Evolutionary conservation across 2,888 invertebrate species (phyloP), one percentile per base, ranked within the genome.

Genomic region (Cremastobaeus sp.): DNA sequence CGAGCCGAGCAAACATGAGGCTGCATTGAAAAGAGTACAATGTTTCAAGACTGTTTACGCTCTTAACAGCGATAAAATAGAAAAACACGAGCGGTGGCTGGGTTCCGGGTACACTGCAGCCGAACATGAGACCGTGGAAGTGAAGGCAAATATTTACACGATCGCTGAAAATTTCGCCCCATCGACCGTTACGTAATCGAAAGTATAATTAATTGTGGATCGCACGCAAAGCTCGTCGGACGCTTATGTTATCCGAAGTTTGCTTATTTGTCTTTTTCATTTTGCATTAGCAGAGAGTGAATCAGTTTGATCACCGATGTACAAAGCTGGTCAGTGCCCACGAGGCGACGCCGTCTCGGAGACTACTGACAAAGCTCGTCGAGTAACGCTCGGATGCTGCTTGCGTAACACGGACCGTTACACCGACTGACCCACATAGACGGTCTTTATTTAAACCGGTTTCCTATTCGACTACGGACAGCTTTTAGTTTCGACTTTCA

Each of bases 361-460:
- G 66, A 65, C 65, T 39, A 55, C 66, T 60, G 74, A 77, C 77
- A 78, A 78, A 78, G 76, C 76, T 79, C 76, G 54, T 65, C 72
- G 72, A 72, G 55, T 65, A 69, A 73, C 57, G 74, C 71, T 73
- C 55, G 62, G 54, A 76, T 79, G 80, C 77, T 50, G 77, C 77
- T 81, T 79, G 78, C 80, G 80, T 79, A 79, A 82, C 81, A 78
- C 79, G 76, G 76, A 74, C 82, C 71, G 80, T 81, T 79, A 80
- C 78, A 80, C 84, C 84, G 84, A 82, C 85, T 88, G 87, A 88
- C 87, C 87, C 85, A 87, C 86, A 88, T 87, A 83, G 81, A 82
- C 79, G 82, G 77, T 84, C 87, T 88, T 88, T 88, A 88, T 88
- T 88, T 88, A 88, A 87, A 88, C 87, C 80, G 78, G 84, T 87